Conservation (phyloP, 2,888 invertebrate genomes). For the Crossocerus cetratus region DNA sequence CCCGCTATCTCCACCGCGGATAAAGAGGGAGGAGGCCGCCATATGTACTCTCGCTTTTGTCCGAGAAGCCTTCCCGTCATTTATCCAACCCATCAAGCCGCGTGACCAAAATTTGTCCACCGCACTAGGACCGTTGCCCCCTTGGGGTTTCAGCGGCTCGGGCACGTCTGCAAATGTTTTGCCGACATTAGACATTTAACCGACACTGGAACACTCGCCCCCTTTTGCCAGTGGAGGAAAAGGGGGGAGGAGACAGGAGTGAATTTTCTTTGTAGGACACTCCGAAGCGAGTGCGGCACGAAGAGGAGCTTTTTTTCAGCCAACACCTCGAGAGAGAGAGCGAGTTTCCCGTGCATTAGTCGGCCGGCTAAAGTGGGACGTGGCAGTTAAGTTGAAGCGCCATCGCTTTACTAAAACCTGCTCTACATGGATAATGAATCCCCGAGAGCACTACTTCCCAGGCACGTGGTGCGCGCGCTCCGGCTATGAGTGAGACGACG, state of each 20-base stretch:
- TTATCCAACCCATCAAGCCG: slow-evolving; percentile 43
- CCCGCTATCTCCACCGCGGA: slow-evolving; percentile 51
- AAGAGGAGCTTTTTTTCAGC: too few relatives aligned
- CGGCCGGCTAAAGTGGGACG: slow-evolving; percentile 25
- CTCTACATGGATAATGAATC: slow-evolving; percentile 51
- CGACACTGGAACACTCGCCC: not conserved
- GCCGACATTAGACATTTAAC: slow-evolving; percentile 1
- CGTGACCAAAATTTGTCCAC: slow-evolving; percentile 46
- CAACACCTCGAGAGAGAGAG: too few relatives aligned
- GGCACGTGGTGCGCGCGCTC: too few relatives aligned
- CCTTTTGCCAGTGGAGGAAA: too few relatives aligned
- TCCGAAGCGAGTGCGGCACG: too few relatives aligned
- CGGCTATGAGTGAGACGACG: too few relatives aligned
- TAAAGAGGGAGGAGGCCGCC: slow-evolving; percentile 53
- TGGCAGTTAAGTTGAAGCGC: slow-evolving; percentile 22
- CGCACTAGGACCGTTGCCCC: slow-evolving; percentile 16
- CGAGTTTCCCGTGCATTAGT: slow-evolving; percentile 14
- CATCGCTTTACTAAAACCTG: slow-evolving; percentile 28
- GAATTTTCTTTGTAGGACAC: too few relatives aligned
- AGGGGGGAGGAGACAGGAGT: too few relatives aligned
- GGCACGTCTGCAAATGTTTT: slow-evolving; percentile 26
- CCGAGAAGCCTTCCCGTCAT: slow-evolving; percentile 45
- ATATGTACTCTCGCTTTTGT: slow-evolving; percentile 55
- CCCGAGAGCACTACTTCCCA: not conserved
- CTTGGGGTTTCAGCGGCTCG: slow-evolving; percentile 11